A percentile compares a stretch with the other conserved stretches of the same genome.
These are phyloP conservation scores for Hippocampus abdominalis DNA, from an alignment of 2,113 vertebrate genomes.

Conservation along the genomic window DNA sequence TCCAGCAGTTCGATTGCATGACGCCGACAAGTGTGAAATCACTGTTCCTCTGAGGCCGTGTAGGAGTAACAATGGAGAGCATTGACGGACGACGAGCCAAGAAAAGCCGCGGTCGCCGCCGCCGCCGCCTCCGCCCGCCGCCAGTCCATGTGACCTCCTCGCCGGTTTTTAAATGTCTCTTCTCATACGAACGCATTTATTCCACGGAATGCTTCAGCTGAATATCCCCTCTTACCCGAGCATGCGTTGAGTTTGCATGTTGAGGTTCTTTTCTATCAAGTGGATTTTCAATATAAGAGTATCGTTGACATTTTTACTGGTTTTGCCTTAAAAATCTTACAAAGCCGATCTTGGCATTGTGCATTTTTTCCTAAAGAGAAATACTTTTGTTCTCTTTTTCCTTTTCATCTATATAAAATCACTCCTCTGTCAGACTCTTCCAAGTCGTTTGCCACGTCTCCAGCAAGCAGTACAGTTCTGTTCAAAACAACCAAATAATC, in stretches of 20 bases:
- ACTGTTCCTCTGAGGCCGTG: slow-evolving; percentile 32
- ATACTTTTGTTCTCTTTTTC: slow-evolving; percentile 61
- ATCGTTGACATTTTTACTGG: slow-evolving; percentile 16
- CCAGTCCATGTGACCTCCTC: slow-evolving; percentile 44
- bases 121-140: slow-evolving; percentile 49
- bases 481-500: not conserved
- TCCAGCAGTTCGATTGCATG: slow-evolving; percentile 13
- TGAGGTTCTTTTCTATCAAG: slow-evolving; percentile 71
- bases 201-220: slow-evolving; percentile 75
- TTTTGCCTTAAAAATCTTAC: slow-evolving; percentile 87
- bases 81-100: slow-evolving; percentile 14
- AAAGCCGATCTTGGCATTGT: slow-evolving; percentile 79
- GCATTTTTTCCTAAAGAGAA: slow-evolving; percentile 73
- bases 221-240: slow-evolving; percentile 48
- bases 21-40: slow-evolving; percentile 22
- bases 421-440: slow-evolving; percentile 32
- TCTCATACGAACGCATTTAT: slow-evolving; percentile 58
- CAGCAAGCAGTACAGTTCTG: not conserved
- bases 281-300: slow-evolving; percentile 32
- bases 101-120: slow-evolving; percentile 18
- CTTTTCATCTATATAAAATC: slow-evolving; percentile 14
- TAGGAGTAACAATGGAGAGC: slow-evolving; percentile 41
- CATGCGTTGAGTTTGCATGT: slow-evolving; percentile 79
- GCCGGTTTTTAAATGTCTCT: slow-evolving; percentile 67
- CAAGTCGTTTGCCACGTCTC: not conserved